Percentiles rank a stretch among this genome's conserved stretches.
Conservation (phyloP, 2,888 invertebrate genomes). For the Andrena bicolor region DNA sequence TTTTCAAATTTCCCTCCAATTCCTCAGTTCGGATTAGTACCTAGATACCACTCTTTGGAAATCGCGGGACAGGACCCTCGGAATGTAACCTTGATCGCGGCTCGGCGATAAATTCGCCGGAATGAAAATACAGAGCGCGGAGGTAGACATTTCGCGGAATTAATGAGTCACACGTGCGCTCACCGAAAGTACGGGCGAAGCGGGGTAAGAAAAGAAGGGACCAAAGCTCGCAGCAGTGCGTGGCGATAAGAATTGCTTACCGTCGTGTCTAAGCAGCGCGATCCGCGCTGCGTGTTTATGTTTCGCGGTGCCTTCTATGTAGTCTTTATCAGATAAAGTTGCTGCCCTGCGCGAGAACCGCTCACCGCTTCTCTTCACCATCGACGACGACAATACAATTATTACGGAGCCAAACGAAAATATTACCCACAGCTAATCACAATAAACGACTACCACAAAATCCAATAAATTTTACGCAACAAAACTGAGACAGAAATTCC, state of each 20-base stretch:
- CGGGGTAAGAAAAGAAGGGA: not conserved
- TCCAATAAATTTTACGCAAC: too few species aligned
- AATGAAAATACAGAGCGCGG: slow-evolving; percentile 38
- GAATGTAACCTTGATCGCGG: slow-evolving; percentile 24
- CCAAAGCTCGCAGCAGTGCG: slow-evolving; percentile 21
- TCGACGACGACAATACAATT: not conserved
- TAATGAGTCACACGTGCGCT: slow-evolving; percentile 48
- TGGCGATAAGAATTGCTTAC: slow-evolving; percentile 56
- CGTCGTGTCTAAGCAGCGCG: slow-evolving; percentile 27
- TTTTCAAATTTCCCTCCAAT: too few species aligned
- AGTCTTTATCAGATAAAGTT: slow-evolving; percentile 34
- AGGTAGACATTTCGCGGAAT: slow-evolving; percentile 43
- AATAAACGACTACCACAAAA: too few species aligned
- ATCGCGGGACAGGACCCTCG: slow-evolving; percentile 2
- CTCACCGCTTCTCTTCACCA: too few species aligned
- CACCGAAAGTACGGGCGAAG: not conserved
- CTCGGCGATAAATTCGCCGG: slow-evolving; percentile 40
- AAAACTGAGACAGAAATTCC: too few species aligned
- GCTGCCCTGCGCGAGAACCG: not conserved
- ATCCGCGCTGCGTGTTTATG: slow-evolving; percentile 31
- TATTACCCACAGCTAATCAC: too few species aligned
- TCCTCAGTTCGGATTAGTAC: not conserved
- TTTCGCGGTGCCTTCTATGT: slow-evolving; percentile 21
- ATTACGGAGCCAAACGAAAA: not conserved
- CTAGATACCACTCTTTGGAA: not conserved